Evolutionary conservation across 2,113 vertebrate species (phyloP).

Genomic region (Procavia capensis): DNA sequence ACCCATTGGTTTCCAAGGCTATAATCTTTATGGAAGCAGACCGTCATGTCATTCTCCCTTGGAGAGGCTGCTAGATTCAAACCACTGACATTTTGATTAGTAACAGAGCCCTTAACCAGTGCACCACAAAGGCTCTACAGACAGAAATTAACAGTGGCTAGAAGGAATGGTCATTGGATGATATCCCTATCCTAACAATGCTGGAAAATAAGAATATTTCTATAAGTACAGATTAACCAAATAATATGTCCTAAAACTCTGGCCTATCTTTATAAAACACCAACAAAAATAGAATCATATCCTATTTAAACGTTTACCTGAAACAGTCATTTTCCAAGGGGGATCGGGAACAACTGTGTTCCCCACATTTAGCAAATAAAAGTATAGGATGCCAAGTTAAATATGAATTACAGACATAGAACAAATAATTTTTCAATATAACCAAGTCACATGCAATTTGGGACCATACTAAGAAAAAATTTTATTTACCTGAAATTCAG

Average conservation of each 20-base stretch:
- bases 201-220: constrained; percentile 37
- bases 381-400: background rate
- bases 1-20: background rate
- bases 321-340: background rate
- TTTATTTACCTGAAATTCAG: constrained; percentile 2
- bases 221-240: constrained; percentile 27
- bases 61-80: background rate
- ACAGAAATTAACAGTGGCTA: background rate
- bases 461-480: background rate
- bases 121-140: background rate
- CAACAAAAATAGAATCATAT: background rate
- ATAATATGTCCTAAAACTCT: background rate
- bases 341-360: background rate
- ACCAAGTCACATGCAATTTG: background rate
- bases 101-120: background rate
- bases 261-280: background rate
- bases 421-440: background rate
- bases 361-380: constrained; percentile 23
- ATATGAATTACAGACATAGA: constrained; percentile 34
- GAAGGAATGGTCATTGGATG: background rate
- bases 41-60: background rate
- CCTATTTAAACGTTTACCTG: background rate
- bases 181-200: background rate
- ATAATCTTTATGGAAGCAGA: background rate
- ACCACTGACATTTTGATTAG: background rate